Percentiles rank a stretch among this genome's conserved stretches.
Conservation (phyloP, 2,113 vertebrate genomes). For the Ammospiza nelsoni region DNA sequence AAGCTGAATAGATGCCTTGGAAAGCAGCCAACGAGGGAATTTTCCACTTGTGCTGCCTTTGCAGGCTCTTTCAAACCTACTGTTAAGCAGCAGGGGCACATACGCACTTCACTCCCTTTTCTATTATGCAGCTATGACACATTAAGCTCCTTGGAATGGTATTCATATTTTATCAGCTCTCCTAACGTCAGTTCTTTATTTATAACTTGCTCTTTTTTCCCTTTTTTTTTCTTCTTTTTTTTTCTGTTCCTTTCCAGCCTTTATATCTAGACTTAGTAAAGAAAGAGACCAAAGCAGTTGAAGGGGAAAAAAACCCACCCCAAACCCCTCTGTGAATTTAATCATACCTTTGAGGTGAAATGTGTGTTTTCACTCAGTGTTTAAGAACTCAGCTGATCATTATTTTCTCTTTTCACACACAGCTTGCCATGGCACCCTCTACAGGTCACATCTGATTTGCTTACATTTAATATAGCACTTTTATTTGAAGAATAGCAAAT, state of each 20-base stretch:
- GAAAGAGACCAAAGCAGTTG: conserved; percentile 10
- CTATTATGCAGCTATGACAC: conserved; percentile 57
- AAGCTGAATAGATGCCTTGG: conserved; percentile 31
- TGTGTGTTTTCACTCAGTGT: neutral
- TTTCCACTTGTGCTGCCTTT: conserved; percentile 58
- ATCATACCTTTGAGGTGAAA: neutral
- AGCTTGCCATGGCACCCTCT: conserved; percentile 9
- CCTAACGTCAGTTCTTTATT: conserved; percentile 48
- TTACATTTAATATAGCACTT: neutral
- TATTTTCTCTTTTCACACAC: neutral
- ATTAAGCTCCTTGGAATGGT: conserved; percentile 63
- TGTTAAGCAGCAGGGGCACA: conserved; percentile 52
- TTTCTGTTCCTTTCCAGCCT: neutral
- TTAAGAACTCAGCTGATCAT: conserved; percentile 1
- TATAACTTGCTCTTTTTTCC: neutral
- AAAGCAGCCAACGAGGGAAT: conserved; percentile 39
- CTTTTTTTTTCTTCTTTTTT: neutral
- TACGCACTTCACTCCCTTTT: conserved; percentile 40
- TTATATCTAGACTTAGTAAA: conserved; percentile 34
- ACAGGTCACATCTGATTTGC: neutral
- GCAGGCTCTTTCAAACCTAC: conserved; percentile 34
- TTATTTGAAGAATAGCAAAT: neutral
- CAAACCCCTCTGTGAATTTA: conserved; percentile 1
- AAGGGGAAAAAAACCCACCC: neutral
- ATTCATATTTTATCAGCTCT: conserved; percentile 70